phyloP scores from a whole-genome alignment of 2,888 invertebrate species.

The Morpho helenor region DNA sequence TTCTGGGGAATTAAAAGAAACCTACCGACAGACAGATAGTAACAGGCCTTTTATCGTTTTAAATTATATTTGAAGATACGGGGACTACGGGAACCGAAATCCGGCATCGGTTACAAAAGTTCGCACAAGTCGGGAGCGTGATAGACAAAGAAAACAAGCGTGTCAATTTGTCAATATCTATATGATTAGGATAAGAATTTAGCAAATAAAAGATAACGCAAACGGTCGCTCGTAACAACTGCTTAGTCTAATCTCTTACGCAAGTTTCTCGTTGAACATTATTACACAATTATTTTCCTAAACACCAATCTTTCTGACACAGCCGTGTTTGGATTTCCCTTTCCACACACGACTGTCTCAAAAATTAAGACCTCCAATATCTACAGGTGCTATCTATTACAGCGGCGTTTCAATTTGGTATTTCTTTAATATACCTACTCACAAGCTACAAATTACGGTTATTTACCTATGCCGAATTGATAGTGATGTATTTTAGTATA shows the following conservation, averaged over 20 bases:
- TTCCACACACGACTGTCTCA: no score
- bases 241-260: not conserved
- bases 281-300: no score
- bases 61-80: slow-evolving; percentile 16
- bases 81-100: slow-evolving; percentile 17
- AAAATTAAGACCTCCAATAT: no score
- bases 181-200: slow-evolving; percentile 26
- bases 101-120: slow-evolving; percentile 17
- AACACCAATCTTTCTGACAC: no score
- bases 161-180: slow-evolving; percentile 22
- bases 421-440: no score
- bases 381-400: no score
- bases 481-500: no score
- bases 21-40: slow-evolving; percentile 19
- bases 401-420: no score
- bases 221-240: not conserved
- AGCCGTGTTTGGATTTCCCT: no score
- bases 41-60: slow-evolving; percentile 20
- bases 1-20: slow-evolving; percentile 9
- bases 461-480: no score
- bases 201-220: slow-evolving; percentile 15
- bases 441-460: no score
- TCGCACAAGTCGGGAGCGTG: slow-evolving; percentile 27
- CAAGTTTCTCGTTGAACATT: no score
- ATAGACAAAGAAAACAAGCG: slow-evolving; percentile 21